A percentile compares a stretch with the other conserved stretches of the same genome.
Conservation (phyloP, 2,113 vertebrate genomes). For the Strigops habroptila region DNA sequence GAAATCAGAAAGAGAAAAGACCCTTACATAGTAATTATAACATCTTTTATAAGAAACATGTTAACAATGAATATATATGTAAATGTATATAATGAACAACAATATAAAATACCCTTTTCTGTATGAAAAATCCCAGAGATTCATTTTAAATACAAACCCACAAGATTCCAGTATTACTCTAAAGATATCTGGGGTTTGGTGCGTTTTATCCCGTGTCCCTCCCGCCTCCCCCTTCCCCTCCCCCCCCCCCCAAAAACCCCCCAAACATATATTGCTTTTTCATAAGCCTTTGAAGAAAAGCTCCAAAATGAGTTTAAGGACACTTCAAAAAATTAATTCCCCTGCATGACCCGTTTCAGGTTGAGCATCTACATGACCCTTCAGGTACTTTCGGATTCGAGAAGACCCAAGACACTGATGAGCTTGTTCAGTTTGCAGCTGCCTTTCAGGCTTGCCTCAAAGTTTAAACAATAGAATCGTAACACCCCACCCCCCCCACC, state of each 20-base stretch:
- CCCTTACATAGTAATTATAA: neutral
- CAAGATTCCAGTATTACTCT: neutral
- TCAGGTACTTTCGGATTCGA: rapidly evolving
- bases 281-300: neutral
- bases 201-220: neutral
- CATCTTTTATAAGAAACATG: neutral
- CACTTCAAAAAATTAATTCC: neutral
- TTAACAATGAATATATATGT: neutral
- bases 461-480: neutral
- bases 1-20: neutral
- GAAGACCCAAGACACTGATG: rapidly evolving
- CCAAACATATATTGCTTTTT: neutral
- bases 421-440: neutral
- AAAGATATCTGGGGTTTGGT: neutral
- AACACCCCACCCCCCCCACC: rapidly evolving
- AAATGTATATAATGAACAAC: neutral
- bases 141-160: neutral
- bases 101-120: neutral
- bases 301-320: neutral
- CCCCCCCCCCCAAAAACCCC: too few relatives aligned
- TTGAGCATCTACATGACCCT: rapidly evolving
- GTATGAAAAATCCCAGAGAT: neutral
- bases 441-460: neutral
- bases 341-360: neutral
- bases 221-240: too few relatives aligned